Evolutionary conservation across 2,797 vertebrate genomes (phyloP), one percentile per base, ranked within the genome.

Genomic region (Coccyzus lansbergi): DNA sequence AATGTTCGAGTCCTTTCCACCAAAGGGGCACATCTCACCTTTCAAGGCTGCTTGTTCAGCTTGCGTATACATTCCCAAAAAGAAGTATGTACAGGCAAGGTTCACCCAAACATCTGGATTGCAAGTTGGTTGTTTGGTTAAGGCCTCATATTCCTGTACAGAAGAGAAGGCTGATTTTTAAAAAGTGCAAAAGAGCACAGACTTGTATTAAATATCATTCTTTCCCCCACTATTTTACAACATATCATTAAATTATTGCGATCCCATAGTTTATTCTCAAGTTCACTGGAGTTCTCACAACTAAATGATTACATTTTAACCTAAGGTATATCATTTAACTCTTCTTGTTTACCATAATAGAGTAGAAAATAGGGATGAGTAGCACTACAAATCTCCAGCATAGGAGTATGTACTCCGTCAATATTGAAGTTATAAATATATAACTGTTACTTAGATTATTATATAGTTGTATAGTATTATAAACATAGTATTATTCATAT

Each of bases 51-150:
- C 98, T 83, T 98, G 98, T 92, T 99, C 99, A 7, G 99, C 99
- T 94, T 99, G 98, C 18, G 97, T 98, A 96, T 99, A 99, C 96
- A 99, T 98, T 18, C 99, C 99, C 78, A 99, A 98, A 91, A 99
- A 99, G 95, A 99, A 99, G 86, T 98, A 97, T 0, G 98, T 98
- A 82, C 99, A 99, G 77, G 98, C 99, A 93, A 99, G 95, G 92
- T 98, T 98, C 58, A 99, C 99, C 99, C 99, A 99, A 36, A 99
- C 99, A 56, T 99, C 98, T 64, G 97, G 97, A 44, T 97, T 98
- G 95, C 98, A 99, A 18, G 97, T 97, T 46, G 98, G 96, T 69
- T 97, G 97, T 76, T 97, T 94, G 10, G 98, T 99, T 74, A 98
- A 96, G 46, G 97, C 89, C 92, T 98, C 98, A 92, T 99, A 99